Conservation (phyloP, 2,888 invertebrate genomes). For the Nemotelus nigrinus region DNA sequence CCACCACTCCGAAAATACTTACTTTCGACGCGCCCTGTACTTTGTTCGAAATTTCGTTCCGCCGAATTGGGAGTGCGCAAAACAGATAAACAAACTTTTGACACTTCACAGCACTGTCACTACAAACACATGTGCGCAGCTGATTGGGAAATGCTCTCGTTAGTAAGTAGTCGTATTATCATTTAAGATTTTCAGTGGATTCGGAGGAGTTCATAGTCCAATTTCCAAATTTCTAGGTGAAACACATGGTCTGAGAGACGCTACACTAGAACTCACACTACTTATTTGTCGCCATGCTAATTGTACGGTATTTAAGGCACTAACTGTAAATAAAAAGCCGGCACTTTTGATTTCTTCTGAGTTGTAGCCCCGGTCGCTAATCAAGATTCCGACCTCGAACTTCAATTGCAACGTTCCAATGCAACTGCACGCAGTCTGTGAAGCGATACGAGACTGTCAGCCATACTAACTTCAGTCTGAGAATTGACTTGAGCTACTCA, state of each 20-base stretch:
- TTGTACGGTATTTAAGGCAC: slow-evolving; percentile 12
- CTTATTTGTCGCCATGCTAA: neutral
- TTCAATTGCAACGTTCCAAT: slow-evolving; percentile 4
- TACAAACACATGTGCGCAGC: neutral
- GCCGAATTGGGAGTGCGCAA: neutral
- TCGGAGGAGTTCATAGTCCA: slow-evolving; percentile 6
- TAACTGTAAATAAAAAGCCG: slow-evolving; percentile 13
- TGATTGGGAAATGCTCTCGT: neutral
- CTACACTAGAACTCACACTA: neutral
- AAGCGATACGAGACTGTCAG: too few relatives aligned
- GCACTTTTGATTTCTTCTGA: slow-evolving; percentile 14
- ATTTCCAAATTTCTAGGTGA: neutral
- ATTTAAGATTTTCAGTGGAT: neutral
- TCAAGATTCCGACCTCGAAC: slow-evolving; percentile 11
- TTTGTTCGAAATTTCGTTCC: neutral
- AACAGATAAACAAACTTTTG: slow-evolving; percentile 28
- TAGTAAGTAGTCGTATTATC: neutral
- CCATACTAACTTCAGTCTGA: too few relatives aligned
- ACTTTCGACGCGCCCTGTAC: slow-evolving; percentile 23
- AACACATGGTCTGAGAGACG: neutral
- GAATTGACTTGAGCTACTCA: too few relatives aligned
- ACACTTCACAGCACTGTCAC: slow-evolving; percentile 16
- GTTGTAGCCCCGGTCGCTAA: neutral
- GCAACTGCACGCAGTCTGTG: neutral
- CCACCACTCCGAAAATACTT: neutral